A percentile compares a stretch with the other conserved stretches of the same genome.
These are phyloP conservation scores for Malurus elegans DNA, from an alignment of 2,113 vertebrate genomes.

Conservation along the genomic window DNA sequence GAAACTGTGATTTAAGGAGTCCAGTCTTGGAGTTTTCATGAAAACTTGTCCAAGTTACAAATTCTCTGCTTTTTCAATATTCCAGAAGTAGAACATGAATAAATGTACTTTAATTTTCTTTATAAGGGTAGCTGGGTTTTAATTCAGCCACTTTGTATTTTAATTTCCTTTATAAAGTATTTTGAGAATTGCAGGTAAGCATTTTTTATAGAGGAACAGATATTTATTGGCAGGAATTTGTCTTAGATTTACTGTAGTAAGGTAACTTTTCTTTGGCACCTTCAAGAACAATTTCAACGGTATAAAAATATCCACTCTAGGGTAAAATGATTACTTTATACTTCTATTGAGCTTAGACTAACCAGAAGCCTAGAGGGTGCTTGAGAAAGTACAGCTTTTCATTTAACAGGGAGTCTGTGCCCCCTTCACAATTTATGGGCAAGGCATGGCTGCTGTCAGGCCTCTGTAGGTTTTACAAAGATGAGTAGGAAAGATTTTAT, in stretches of 20 bases:
- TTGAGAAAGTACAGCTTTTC: conserved; percentile 8
- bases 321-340: background rate
- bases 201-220: background rate
- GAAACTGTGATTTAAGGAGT: background rate
- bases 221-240: background rate
- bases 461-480: background rate
- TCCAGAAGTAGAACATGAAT: background rate
- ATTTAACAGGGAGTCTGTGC: background rate
- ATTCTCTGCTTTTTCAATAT: background rate
- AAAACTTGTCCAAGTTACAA: background rate
- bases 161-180: background rate
- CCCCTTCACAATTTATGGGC: background rate
- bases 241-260: background rate
- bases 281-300: background rate
- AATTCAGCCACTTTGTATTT: background rate
- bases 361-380: background rate
- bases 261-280: background rate
- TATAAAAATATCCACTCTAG: background rate
- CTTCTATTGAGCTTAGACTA: background rate
- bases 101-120: background rate
- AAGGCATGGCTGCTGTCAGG: background rate
- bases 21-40: background rate
- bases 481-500: conserved; percentile 18
- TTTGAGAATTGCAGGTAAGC: background rate
- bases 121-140: background rate